Conservation (phyloP, 2,113 vertebrate species). For the Silurus asotus region DNA sequence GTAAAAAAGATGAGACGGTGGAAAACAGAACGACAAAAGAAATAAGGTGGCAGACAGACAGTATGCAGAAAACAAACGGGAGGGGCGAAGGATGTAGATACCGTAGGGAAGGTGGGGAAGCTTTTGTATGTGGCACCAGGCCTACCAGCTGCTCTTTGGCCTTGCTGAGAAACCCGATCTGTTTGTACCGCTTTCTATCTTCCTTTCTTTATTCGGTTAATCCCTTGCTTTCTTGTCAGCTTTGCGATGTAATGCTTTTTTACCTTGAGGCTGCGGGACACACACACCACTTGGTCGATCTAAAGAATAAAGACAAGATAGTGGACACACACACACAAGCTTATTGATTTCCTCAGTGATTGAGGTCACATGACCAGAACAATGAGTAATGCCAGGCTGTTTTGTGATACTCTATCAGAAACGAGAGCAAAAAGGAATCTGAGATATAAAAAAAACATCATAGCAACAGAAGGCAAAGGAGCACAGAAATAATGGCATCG, state of each 20-base stretch:
- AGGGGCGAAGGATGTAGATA: conserved; percentile 29
- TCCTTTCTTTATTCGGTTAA: background rate
- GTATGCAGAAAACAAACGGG: conserved; percentile 24
- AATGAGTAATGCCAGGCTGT: background rate
- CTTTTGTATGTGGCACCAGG: conserved; percentile 39
- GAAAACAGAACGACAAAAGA: conserved; percentile 3
- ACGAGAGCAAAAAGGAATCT: conserved; percentile 17
- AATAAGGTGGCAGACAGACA: conserved; percentile 23
- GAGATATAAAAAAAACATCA: background rate
- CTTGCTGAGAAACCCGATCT: conserved; percentile 38
- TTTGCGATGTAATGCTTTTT: background rate
- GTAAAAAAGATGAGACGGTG: background rate
- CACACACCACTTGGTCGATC: background rate
- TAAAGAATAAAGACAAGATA: background rate
- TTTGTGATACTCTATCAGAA: background rate
- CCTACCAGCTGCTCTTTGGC: conserved; percentile 45
- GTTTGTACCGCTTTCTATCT: conserved; percentile 16
- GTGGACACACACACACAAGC: background rate
- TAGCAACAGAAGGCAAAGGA: background rate
- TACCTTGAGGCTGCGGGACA: background rate
- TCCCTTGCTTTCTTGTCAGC: conserved; percentile 7
- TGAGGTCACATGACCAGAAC: background rate
- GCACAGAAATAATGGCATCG: background rate
- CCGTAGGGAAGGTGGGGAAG: conserved; percentile 13
- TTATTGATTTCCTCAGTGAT: background rate